These are phyloP conservation scores for Drosophila nannoptera DNA, from an alignment of 1,140 invertebrate genomes.

Conservation along the genomic window DNA sequence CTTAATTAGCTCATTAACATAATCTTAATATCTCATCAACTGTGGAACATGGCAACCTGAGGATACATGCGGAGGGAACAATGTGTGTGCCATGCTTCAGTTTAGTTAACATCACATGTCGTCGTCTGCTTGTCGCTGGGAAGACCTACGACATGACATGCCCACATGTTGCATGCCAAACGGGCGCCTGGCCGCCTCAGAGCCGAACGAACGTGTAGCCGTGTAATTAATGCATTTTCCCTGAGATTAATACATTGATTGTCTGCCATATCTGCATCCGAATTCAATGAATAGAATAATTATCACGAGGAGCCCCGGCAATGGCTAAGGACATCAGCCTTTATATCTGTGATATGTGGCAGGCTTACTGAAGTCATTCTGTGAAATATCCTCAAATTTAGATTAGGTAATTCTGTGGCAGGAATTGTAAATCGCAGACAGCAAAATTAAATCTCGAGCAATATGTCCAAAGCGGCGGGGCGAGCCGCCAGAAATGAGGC, in stretches of 20 bases:
- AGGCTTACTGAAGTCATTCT: too few relatives aligned
- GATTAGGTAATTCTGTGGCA: background rate
- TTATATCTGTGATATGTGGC: too few relatives aligned
- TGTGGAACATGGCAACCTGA: slow-evolving; percentile 57
- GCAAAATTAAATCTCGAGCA: slow-evolving; percentile 69
- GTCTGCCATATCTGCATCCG: background rate
- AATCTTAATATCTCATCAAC: slow-evolving; percentile 75
- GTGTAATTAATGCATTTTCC: slow-evolving; percentile 70
- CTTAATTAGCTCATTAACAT: slow-evolving; percentile 77
- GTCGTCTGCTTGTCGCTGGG: background rate
- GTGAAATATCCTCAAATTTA: too few relatives aligned
- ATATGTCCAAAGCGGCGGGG: slow-evolving; percentile 40
- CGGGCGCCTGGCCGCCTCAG: slow-evolving; percentile 42
- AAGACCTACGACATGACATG: slow-evolving; percentile 22
- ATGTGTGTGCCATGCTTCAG: slow-evolving; percentile 23
- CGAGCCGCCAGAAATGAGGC: slow-evolving; percentile 41
- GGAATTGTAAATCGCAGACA: slow-evolving; percentile 56
- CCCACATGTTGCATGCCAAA: slow-evolving; percentile 67
- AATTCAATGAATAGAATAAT: slow-evolving; percentile 36
- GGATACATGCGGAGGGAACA: slow-evolving; percentile 28
- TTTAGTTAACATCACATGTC: slow-evolving; percentile 40
- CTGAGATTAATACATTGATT: slow-evolving; percentile 62
- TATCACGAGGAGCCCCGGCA: background rate
- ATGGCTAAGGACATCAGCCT: too few relatives aligned
- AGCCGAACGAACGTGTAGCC: slow-evolving; percentile 65